phyloP scores from a whole-genome alignment of 2,113 vertebrate genomes.

The Lasiurus borealis region DNA sequence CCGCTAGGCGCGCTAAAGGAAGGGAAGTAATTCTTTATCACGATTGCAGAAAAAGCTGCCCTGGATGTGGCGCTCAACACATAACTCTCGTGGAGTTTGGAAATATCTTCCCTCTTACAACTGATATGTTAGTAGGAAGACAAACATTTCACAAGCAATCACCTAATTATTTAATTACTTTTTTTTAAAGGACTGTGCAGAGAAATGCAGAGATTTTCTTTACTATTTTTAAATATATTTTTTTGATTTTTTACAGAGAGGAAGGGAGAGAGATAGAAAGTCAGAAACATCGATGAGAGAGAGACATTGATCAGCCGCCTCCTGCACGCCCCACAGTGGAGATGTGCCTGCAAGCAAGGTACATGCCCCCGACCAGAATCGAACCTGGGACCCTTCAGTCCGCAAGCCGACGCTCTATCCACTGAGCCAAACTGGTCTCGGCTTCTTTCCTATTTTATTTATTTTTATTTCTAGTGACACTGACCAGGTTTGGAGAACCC shows the following conservation, averaged over 20 bases:
- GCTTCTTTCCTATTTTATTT: too few species aligned
- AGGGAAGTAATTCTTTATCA: neutral
- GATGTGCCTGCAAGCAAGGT: too few species aligned
- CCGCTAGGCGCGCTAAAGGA: neutral
- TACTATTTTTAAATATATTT: too few species aligned
- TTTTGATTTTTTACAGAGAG: too few species aligned
- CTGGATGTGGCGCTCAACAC: neutral
- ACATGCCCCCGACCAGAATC: too few species aligned
- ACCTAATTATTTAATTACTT: neutral
- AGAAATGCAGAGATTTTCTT: neutral
- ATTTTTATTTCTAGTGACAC: neutral
- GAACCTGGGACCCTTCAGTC: too few species aligned
- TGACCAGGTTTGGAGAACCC: neutral
- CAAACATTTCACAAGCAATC: slow-evolving; percentile 27
- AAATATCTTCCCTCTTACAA: neutral
- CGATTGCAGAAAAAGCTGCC: neutral
- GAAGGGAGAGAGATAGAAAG: too few species aligned
- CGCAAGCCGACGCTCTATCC: too few species aligned
- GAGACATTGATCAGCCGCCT: too few species aligned
- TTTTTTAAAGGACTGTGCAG: neutral
- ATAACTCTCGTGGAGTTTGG: neutral
- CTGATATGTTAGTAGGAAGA: neutral
- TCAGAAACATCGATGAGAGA: too few species aligned
- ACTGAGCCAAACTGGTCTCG: too few species aligned
- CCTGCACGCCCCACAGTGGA: too few species aligned